These are phyloP conservation scores for Nipponia nippon DNA, from an alignment of 2,113 vertebrate genomes.

Conservation along the genomic window DNA sequence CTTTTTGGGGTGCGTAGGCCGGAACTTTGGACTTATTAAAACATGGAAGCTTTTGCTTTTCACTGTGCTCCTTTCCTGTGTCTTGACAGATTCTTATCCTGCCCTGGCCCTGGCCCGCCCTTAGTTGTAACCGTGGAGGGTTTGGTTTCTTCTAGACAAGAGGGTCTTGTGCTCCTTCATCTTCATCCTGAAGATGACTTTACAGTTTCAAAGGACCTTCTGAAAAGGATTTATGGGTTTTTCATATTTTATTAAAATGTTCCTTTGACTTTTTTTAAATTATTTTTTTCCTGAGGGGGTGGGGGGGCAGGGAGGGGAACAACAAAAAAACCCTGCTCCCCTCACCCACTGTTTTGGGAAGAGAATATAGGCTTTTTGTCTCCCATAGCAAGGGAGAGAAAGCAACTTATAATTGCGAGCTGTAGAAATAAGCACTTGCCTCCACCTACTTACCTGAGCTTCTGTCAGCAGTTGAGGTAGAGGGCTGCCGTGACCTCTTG, in stretches of 20 bases:
- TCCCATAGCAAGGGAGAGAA: not conserved
- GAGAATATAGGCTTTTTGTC: not conserved
- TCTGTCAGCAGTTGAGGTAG: not conserved
- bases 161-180: not conserved
- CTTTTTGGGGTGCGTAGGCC: not conserved
- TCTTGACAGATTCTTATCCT: not conserved
- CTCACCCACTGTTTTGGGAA: not conserved
- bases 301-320: no score
- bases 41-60: not conserved
- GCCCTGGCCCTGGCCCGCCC: not conserved
- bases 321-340: not conserved
- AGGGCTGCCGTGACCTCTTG: not conserved
- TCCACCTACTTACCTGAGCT: not conserved
- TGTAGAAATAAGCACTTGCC: not conserved
- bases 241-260: not conserved
- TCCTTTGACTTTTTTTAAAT: not conserved
- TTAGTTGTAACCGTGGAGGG: not conserved
- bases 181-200: not conserved
- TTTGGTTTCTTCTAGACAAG: not conserved
- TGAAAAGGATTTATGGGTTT: not conserved
- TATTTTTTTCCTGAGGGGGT: not conserved
- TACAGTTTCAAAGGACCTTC: not conserved
- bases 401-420: not conserved
- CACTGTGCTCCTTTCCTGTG: not conserved
- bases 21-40: not conserved